Evolutionary conservation across 2,888 invertebrate species (phyloP).

Genomic region (Drosophila siamana): DNA sequence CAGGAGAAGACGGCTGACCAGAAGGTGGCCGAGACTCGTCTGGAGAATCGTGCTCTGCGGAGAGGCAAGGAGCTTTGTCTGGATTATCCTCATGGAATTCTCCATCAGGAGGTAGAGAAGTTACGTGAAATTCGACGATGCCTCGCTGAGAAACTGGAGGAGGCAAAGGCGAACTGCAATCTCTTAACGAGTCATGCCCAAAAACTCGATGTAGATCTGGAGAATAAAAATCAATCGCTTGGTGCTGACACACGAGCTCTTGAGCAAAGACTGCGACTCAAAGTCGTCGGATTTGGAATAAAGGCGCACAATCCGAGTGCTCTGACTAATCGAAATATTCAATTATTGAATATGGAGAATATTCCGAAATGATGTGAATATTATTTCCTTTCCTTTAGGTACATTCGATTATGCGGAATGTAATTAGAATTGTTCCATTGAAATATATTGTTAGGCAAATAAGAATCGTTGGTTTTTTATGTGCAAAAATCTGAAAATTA

Average conservation of each 20-base stretch:
- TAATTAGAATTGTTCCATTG: background rate
- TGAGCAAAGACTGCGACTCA: constrained; percentile 19
- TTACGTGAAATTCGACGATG: constrained; percentile 89
- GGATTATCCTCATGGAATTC: constrained; percentile 90
- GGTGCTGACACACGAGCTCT: constrained; percentile 91
- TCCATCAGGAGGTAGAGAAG: constrained; percentile 90
- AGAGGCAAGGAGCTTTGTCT: constrained; percentile 91
- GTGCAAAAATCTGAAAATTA: too few species aligned
- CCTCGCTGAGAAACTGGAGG: constrained; percentile 89
- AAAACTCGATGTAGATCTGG: constrained; percentile 89
- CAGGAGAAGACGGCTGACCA: constrained; percentile 91
- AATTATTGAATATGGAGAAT: background rate
- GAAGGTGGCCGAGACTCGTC: constrained; percentile 94
- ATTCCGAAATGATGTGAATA: constrained; percentile 7
- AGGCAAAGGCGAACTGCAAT: constrained; percentile 90
- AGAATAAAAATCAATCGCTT: constrained; percentile 91
- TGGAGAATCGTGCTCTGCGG: constrained; percentile 93
- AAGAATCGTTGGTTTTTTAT: background rate
- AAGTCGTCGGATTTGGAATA: background rate
- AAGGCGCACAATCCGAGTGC: constrained; percentile 16
- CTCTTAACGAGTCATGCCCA: constrained; percentile 89
- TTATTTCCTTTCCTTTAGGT: background rate
- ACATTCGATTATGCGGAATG: background rate
- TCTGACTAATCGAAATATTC: constrained; percentile 42
- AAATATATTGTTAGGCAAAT: constrained; percentile 11